Evolutionary conservation across 1,140 invertebrate species (phyloP), one percentile per base, ranked within the genome.

Genomic region (Mamestra configurata): DNA sequence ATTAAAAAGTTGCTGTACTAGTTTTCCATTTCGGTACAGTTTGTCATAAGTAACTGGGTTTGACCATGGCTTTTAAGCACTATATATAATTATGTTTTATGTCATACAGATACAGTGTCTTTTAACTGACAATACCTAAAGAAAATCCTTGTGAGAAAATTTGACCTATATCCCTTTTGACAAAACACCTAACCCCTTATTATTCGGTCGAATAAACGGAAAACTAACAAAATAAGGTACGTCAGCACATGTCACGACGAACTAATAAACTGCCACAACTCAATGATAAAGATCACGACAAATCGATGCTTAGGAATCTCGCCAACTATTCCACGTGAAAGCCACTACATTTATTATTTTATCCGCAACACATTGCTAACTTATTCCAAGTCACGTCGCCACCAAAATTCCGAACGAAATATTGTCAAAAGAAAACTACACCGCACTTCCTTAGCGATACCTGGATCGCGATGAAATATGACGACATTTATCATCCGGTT

Each of bases 401-500:
- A 10, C 2, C 15, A 8, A 61, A 61, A 61, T 35, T 35, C 31
- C 40, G 40, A 13, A 46, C 40, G 6, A n/a, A 70, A 73, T 57
- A 57, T 59, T 57, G 53, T 75, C 51, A 37, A 43, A 59, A 57
- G 31, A 75, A 75, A 57, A 70, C 66, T 70, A 70, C 53, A 57
- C 4, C 13, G n/a, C 37, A 31, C 71, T 75, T 75, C 71, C 71
- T 57, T 59, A 59, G 22, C 31, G 53, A 51, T 75, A 75, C 1
- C 35, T 13, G 13, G 35, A 20, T 72, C 46, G 18, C 31, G 8
- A 75, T 46, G 37, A 75, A 59, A 75, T 75, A 75, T 75, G 27
- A 31, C 71, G 71, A 75, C 71, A 75, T 75, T 75, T 75, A 75
- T 75, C 71, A 75, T 75, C 13, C 71, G 71, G 71, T 75, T 59